Evolutionary conservation across 1,140 invertebrate genomes (phyloP).

Genomic region (Colletes gigas): DNA sequence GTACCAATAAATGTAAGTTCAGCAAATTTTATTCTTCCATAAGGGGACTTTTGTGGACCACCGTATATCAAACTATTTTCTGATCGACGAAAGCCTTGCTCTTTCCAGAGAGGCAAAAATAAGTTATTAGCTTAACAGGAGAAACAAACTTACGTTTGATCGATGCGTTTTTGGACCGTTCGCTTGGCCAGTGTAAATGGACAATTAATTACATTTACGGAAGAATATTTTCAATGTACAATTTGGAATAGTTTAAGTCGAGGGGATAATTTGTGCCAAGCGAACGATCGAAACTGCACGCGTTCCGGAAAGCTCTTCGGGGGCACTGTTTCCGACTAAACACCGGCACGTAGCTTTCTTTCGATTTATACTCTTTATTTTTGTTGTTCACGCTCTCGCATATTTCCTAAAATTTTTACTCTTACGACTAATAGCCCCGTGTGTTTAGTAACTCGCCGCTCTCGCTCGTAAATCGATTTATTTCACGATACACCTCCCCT

Average conservation of each 20-base stretch:
- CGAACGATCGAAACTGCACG: neutral
- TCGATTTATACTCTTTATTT: constrained; percentile 33
- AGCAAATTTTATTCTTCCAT: no score
- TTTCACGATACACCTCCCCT: neutral
- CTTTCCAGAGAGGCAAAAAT: neutral
- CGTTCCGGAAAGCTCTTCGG: neutral
- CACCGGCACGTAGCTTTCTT: constrained; percentile 13
- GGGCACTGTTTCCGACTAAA: neutral
- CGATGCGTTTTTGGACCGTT: neutral
- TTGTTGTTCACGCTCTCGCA: constrained; percentile 30
- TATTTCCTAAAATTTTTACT: neutral
- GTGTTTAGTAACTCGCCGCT: constrained; percentile 61
- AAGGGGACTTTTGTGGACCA: no score
- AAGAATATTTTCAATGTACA: neutral
- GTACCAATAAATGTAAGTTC: no score
- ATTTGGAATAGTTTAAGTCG: neutral
- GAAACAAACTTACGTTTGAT: neutral
- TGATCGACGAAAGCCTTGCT: neutral
- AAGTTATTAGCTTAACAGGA: neutral
- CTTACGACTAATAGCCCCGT: neutral
- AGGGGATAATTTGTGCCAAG: neutral
- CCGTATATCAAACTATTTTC: neutral
- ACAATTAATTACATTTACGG: neutral
- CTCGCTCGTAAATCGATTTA: constrained; percentile 63
- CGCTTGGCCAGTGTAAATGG: neutral